These are phyloP conservation scores for Centropus unirufus DNA, from an alignment of 2,113 vertebrate species.

Conservation along the genomic window DNA sequence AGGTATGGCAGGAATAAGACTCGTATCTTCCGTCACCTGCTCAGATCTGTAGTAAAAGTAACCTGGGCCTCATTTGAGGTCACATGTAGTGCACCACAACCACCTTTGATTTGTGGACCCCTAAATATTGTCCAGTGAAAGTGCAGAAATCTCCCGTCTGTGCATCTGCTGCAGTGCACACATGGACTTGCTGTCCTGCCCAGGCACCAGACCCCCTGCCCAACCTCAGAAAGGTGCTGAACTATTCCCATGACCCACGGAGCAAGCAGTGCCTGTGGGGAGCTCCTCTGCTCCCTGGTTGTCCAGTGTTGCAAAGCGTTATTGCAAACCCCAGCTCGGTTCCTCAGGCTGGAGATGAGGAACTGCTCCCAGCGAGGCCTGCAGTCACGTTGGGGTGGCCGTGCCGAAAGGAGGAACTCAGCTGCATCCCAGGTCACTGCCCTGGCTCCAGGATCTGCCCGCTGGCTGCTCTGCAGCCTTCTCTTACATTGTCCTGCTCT, in stretches of 20 bases:
- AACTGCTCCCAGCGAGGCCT: background rate
- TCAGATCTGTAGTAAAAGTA: conserved; percentile 12
- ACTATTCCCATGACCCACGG: fast-evolving
- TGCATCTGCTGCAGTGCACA: background rate
- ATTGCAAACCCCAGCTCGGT: background rate
- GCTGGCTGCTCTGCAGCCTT: background rate
- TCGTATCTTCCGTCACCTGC: background rate
- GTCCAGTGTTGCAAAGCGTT: background rate
- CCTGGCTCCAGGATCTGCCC: background rate
- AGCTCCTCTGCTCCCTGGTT: background rate
- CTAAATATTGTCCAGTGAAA: conserved; percentile 2
- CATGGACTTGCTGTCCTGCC: background rate
- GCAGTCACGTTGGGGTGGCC: conserved; percentile 11
- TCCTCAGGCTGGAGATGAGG: conserved; percentile 1
- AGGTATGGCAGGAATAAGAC: background rate
- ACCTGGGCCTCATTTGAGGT: background rate
- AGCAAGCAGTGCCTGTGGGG: background rate
- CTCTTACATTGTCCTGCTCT: background rate
- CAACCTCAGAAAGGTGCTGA: background rate
- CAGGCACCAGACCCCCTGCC: background rate
- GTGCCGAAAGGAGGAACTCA: conserved; percentile 48
- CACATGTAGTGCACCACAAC: background rate
- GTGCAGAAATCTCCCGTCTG: conserved; percentile 2
- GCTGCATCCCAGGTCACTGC: background rate
- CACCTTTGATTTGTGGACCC: conserved; percentile 35